Evolutionary conservation across 2,888 invertebrate species (phyloP).

Genomic region (Timema cristinae): DNA sequence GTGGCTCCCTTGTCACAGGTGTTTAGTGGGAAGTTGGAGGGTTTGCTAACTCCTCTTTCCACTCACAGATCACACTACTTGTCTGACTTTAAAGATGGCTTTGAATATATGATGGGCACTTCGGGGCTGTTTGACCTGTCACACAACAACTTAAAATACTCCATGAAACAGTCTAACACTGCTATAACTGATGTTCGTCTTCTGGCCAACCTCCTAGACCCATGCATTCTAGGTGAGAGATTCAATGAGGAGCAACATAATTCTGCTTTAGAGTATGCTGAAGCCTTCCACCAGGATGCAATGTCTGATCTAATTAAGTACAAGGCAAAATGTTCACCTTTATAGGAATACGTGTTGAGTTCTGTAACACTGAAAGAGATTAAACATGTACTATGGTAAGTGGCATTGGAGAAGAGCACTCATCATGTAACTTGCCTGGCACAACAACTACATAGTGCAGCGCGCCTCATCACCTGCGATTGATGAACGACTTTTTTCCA

Average conservation of each 20-base stretch:
- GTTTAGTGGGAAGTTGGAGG: no score
- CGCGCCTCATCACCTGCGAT: slow-evolving; percentile 7
- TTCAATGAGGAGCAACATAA: slow-evolving; percentile 13
- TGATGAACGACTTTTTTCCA: not conserved
- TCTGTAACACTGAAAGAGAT: slow-evolving; percentile 5
- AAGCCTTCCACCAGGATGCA: not conserved
- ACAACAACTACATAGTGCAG: not conserved
- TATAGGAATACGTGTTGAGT: not conserved
- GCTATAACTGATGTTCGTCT: not conserved
- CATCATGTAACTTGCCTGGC: slow-evolving; percentile 2
- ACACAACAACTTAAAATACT: not conserved
- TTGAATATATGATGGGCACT: no score
- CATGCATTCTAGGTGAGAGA: not conserved
- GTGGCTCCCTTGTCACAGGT: no score
- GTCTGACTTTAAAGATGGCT: no score
- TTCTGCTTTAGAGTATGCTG: slow-evolving; percentile 7
- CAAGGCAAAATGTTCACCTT: slow-evolving; percentile 10
- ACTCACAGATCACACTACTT: no score
- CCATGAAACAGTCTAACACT: not conserved
- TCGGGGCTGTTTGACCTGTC: no score
- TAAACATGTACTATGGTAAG: slow-evolving; percentile 10
- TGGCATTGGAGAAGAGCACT: slow-evolving; percentile 4
- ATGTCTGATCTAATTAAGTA: slow-evolving; percentile 10
- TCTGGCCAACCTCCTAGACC: not conserved
- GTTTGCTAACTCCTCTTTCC: no score